Evolutionary conservation across 2,113 vertebrate species (phyloP), one percentile per base, ranked within the genome.

Genomic region (Hystrix brachyura): DNA sequence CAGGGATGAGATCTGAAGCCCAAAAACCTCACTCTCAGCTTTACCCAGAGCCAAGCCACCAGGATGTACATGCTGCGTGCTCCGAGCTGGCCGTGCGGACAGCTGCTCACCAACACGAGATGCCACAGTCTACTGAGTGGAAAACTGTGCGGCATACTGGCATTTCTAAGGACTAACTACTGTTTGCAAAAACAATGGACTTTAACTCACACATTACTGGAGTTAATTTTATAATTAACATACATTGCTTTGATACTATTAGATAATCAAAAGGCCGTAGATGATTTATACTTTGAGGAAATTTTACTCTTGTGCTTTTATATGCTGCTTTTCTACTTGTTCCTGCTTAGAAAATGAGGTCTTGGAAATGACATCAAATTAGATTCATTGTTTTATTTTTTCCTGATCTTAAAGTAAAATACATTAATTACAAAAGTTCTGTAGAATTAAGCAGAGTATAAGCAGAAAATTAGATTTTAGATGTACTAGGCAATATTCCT

Each of bases 281-380:
- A 90, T 23, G 32, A 81, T 94, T 79, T 91, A n/a, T 51, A 95
- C 38, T 92, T 87, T 62, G n/a, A 81, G 46, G 72, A 89, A 80
- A 93, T 67, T 59, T 5, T 32, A 32, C 57, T 57, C 34, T 71
- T 81, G 64, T 85, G 59, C 8, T 92, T 86, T 96, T 59, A 51
- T 62, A 81, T 60, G 32, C 34, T 34, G 8, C n/a, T 23, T 89
- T 88, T 89, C 32, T 84, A 96, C 25, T 71, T 85, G 19, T 34
- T 90, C 46, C 34, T 84, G 29, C 53, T 86, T 46, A 89, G 55
- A 62, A 94, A 94, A 38, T 25, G 79, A 91, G 57, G 79, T 87
- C 74, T 94, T 59, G 55, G 72, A 82, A 94, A 88, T 88, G 64
- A 87, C 27, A 88, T 78, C 91, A 88, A 86, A 48, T 95, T 92